Evolutionary conservation across 2,888 invertebrate species (phyloP).

Genomic region (Drosophila macrothrix): DNA sequence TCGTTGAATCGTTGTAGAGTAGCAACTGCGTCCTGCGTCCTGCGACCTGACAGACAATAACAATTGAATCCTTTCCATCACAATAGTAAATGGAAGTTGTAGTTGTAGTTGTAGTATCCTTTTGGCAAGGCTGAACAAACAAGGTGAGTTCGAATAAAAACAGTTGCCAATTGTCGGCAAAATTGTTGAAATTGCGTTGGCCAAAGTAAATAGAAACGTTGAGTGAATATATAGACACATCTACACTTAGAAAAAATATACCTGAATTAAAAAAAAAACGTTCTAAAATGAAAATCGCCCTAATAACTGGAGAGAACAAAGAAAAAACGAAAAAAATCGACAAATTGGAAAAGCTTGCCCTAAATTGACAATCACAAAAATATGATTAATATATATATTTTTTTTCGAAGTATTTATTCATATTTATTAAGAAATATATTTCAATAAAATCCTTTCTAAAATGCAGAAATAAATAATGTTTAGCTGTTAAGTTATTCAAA

Average conservation of each 20-base stretch:
- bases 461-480: background rate
- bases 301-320: background rate
- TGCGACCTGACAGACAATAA: conserved; percentile 47
- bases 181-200: conserved; percentile 72
- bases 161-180: conserved; percentile 71
- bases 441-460: background rate
- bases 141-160: conserved; percentile 48
- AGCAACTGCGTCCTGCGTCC: conserved; percentile 30
- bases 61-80: conserved; percentile 73
- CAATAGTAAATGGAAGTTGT: conserved; percentile 44
- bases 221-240: conserved; percentile 32
- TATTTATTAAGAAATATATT: background rate
- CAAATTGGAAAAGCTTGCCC: background rate
- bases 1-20: conserved; percentile 22
- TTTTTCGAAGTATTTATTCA: background rate
- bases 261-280: background rate
- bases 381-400: no score
- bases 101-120: conserved; percentile 46
- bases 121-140: conserved; percentile 75
- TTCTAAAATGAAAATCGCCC: rapidly evolving
- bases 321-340: background rate
- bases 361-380: background rate
- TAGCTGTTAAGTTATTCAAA: background rate
- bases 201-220: conserved; percentile 71
- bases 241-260: background rate